Evolutionary conservation across 53 echinoderm and acorn worm species (phyloP), one percentile per base, ranked within the genome.

Genomic region (Arbacia lixula): DNA sequence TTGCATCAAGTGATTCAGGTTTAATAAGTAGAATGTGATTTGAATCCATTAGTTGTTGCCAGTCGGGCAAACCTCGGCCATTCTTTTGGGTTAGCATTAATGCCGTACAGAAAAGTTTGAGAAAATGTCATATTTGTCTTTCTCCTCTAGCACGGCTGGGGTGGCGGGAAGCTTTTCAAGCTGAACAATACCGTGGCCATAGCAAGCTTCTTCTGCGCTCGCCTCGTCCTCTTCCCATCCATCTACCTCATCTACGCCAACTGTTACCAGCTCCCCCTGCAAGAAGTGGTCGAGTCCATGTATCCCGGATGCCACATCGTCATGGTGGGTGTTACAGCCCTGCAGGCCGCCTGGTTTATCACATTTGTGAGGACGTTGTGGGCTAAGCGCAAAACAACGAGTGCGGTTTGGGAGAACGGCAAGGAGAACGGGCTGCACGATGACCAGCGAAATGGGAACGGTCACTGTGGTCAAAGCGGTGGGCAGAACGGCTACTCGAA

Each of bases 231-330:
- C n/a, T 76, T 38, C 12, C 76, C 76, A 11, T 37, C 53, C 35
- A 53, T 76, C 26, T 76, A 76, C 55, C 55, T 76, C 53, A 35
- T 76, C 54, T 55, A 76, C 32, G 76, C 38, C 34, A 53, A 76
- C 76, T 21, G 20, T 1, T 35, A 76, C 24, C 19, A 41, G 6
- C 55, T 52, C 11, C 53, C 38, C 53, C 37, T 54, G 32, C 34
- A 33, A 55, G 33, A 76, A 36, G 76, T 76, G 6, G 55, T 30
- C 2, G 32, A 17, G 12, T 54, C 53, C 55, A 76, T 76, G 76
- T 76, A 76, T n/a, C 36, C 54, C 10, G 55, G 55, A 2, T 76
- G 76, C 37, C 76, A 76, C 30, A 30, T 76, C 20, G 54, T 37
- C 55, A 76, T 76, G 76, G 33, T 53, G 6, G 2, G 32, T 2